These are phyloP conservation scores for Lerema accius DNA, from an alignment of 1,140 invertebrate genomes.

Conservation along the genomic window DNA sequence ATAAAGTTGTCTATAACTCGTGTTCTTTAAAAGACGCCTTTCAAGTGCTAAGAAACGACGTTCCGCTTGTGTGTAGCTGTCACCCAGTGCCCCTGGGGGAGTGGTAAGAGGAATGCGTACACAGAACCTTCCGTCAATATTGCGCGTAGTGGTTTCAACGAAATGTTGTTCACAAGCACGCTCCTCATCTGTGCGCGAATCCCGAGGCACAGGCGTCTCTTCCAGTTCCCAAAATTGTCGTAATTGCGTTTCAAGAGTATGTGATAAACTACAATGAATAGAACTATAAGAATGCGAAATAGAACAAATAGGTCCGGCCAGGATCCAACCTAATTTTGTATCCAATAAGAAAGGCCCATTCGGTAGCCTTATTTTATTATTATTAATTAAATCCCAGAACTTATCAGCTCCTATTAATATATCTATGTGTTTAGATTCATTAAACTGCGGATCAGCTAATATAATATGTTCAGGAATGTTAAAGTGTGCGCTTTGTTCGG, in stretches of 20 bases:
- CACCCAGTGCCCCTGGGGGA: conserved; percentile 38
- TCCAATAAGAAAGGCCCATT: conserved; percentile 36
- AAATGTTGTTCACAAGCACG: conserved; percentile 39
- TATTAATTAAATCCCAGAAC: conserved; percentile 32
- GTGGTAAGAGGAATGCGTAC: conserved; percentile 41
- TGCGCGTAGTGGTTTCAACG: conserved; percentile 37
- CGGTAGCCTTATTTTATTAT: conserved; percentile 35
- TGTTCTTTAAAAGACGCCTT: conserved; percentile 38
- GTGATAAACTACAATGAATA: conserved; percentile 36
- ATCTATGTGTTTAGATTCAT: conserved; percentile 27
- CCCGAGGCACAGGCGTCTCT: conserved; percentile 15
- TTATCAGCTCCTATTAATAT: conserved; percentile 36
- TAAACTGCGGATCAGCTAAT: conserved; percentile 39
- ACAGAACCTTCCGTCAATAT: conserved; percentile 38
- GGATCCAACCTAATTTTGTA: conserved; percentile 37
- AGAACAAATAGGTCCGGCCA: conserved; percentile 30
- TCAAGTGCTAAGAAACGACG: conserved; percentile 47
- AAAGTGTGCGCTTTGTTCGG: conserved; percentile 17
- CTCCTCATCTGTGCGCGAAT: conserved; percentile 36
- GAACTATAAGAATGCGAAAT: conserved; percentile 2
- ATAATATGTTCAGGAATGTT: conserved; percentile 33
- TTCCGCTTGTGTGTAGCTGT: conserved; percentile 35
- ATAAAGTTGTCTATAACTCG: conserved; percentile 40
- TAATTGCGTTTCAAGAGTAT: conserved; percentile 31
- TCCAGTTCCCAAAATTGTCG: conserved; percentile 37